Conservation (phyloP, 1,140 invertebrate species). For the Drosophila rufa region DNA sequence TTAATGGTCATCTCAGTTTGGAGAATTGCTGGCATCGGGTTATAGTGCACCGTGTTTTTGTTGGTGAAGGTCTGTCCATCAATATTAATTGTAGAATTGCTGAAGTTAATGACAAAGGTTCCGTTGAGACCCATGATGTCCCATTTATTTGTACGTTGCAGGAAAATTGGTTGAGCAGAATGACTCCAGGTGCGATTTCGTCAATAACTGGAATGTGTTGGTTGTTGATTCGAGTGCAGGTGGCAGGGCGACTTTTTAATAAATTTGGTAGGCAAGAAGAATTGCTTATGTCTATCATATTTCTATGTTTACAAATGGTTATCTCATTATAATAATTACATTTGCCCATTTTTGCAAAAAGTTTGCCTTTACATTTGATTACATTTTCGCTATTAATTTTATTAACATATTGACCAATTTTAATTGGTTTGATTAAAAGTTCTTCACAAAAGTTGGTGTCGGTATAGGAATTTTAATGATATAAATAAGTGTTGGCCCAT, state of each 20-base stretch:
- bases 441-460: not conserved
- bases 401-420: not conserved
- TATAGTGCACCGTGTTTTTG: too few species aligned
- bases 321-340: too few species aligned
- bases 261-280: too few species aligned
- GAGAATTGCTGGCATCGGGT: too few species aligned
- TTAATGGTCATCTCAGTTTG: too few species aligned
- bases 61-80: too few species aligned
- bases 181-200: not conserved
- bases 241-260: too few species aligned
- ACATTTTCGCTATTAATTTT: not conserved
- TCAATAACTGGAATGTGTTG: too few species aligned
- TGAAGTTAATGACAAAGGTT: slow-evolving; percentile 1
- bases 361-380: not conserved
- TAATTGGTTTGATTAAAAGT: slow-evolving; percentile 10
- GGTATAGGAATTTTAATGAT: not conserved
- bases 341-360: not conserved
- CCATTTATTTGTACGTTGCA: slow-evolving; percentile 1
- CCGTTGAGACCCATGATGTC: not conserved
- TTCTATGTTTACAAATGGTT: too few species aligned
- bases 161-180: slow-evolving; percentile 1
- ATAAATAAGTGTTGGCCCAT: too few species aligned
- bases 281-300: too few species aligned
- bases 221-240: not conserved
- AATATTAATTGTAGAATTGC: not conserved